Percentiles rank a stretch among this genome's conserved stretches.
These are phyloP conservation scores for Oncorhynchus mykiss DNA, from an alignment of 2,113 vertebrate genomes.

Conservation along the genomic window DNA sequence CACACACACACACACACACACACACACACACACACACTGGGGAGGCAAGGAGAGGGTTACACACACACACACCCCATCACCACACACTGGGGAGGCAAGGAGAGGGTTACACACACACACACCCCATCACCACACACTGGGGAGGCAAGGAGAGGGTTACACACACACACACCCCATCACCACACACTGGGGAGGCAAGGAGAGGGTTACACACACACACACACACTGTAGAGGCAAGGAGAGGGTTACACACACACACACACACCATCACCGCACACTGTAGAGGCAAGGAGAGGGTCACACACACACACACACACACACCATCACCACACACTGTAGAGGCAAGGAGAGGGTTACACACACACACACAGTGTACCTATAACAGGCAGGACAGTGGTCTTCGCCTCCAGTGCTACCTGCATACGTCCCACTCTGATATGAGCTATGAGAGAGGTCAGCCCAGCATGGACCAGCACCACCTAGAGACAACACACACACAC, in stretches of 20 bases:
- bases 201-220: background rate
- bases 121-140: background rate
- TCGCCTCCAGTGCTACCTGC: conserved; percentile 82
- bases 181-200: conserved; percentile 71
- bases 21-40: no score
- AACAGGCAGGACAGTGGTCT: conserved; percentile 78
- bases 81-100: no score
- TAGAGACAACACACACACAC: conserved; percentile 30
- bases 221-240: no score
- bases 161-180: conserved; percentile 55
- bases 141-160: no score
- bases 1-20: no score
- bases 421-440: conserved; percentile 81
- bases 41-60: no score
- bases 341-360: background rate
- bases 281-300: background rate
- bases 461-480: conserved; percentile 79
- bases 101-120: conserved; percentile 53
- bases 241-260: no score
- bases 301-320: background rate
- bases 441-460: conserved; percentile 80
- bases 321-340: no score
- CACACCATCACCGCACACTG: no score
- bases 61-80: no score
- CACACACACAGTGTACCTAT: conserved; percentile 60